Percentiles rank a stretch among this genome's conserved stretches.
Evolutionary conservation across 2,113 vertebrate species (phyloP).

Genomic region (Blennius ocellaris): DNA sequence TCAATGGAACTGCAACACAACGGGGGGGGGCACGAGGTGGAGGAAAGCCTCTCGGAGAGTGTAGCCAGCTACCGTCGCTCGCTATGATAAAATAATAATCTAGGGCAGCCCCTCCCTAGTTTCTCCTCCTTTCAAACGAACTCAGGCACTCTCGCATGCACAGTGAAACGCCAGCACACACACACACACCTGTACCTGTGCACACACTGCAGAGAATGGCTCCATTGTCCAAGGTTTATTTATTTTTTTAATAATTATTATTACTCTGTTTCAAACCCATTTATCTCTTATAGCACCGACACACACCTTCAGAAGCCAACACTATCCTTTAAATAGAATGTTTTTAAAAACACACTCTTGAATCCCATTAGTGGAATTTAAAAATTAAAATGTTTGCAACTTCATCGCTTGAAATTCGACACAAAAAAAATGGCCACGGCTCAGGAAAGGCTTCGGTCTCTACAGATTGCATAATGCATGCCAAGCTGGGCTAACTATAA

Average conservation of each 20-base stretch:
- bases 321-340: constrained; percentile 21
- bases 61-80: constrained; percentile 63
- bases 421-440: constrained; percentile 44
- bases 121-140: constrained; percentile 51
- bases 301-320: constrained; percentile 42
- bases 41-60: constrained; percentile 71
- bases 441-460: constrained; percentile 32
- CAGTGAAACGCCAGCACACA: constrained; percentile 2
- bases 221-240: constrained; percentile 41
- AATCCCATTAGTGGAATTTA: constrained; percentile 68
- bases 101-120: constrained; percentile 76
- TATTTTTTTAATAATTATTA: not conserved
- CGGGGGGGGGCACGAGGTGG: constrained; percentile 31
- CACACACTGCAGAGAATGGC: constrained; percentile 40
- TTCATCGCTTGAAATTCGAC: constrained; percentile 26
- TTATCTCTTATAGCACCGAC: constrained; percentile 44
- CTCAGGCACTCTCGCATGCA: constrained; percentile 21
- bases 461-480: constrained; percentile 54
- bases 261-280: constrained; percentile 33
- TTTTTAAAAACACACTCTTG: not conserved
- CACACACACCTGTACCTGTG: constrained; percentile 46
- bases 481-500: constrained; percentile 33
- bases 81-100: constrained; percentile 84
- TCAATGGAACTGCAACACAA: constrained; percentile 33
- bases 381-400: constrained; percentile 66